phyloP scores from a whole-genome alignment of 2,888 invertebrate species.

The Agriopis aurantiaria region DNA sequence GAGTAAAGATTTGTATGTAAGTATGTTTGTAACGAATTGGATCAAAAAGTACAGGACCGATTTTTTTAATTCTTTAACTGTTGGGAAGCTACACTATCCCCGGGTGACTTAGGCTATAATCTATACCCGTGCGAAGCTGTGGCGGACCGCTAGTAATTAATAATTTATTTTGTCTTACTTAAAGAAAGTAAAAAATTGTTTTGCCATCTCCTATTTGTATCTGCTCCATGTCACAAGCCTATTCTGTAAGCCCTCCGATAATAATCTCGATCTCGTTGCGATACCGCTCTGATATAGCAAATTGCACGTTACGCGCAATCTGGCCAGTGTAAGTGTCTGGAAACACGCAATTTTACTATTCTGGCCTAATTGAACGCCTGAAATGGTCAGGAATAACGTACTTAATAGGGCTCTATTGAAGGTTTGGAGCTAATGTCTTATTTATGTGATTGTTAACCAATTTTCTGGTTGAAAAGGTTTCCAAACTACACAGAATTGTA shows the following conservation, averaged over 20 bases:
- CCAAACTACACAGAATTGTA: background rate
- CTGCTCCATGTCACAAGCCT: constrained; percentile 7
- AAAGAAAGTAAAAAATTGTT: background rate
- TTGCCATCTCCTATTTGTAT: background rate
- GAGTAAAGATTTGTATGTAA: no score
- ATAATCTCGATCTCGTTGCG: constrained; percentile 41
- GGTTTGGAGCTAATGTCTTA: constrained; percentile 32
- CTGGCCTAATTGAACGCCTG: constrained; percentile 31
- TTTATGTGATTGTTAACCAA: constrained; percentile 29
- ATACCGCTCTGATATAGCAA: constrained; percentile 41
- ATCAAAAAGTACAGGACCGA: no score
- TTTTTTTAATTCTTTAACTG: no score
- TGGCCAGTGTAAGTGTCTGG: constrained; percentile 35
- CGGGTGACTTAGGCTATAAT: no score
- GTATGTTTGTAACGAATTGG: no score
- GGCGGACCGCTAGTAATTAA: no score
- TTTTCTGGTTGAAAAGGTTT: constrained; percentile 7
- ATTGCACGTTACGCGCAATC: constrained; percentile 41
- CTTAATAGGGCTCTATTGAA: constrained; percentile 31
- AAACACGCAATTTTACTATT: constrained; percentile 41
- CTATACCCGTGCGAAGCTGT: no score
- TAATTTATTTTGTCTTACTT: no score
- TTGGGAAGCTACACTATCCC: no score
- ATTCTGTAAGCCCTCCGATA: constrained; percentile 41
- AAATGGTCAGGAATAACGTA: constrained; percentile 30